These are phyloP conservation scores for Alloscopus bannaensis DNA, from an alignment of 2,888 invertebrate species.

Conservation along the genomic window DNA sequence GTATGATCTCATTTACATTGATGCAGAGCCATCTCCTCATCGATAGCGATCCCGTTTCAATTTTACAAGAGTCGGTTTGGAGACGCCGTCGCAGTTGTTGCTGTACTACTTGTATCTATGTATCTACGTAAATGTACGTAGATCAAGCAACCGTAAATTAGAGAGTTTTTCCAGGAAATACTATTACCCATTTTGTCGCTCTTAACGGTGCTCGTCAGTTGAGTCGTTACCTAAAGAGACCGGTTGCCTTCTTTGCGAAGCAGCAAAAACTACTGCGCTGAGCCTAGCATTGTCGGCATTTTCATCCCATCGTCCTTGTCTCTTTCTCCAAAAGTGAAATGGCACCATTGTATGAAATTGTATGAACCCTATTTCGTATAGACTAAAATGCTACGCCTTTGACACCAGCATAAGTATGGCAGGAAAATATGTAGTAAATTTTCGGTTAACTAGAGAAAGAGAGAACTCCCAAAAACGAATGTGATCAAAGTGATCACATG, in stretches of 20 bases:
- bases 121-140: too few species aligned
- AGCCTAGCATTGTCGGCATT: slow-evolving; percentile 19
- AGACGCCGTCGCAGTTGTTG: too few species aligned
- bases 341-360: not conserved
- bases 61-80: too few species aligned
- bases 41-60: too few species aligned
- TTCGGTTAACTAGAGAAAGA: slow-evolving; percentile 20
- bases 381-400: not conserved
- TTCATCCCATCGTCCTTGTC: too few species aligned
- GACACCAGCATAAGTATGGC: not conserved
- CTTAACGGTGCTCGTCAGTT: slow-evolving; percentile 4
- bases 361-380: not conserved
- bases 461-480: slow-evolving; percentile 24
- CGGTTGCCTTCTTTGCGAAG: slow-evolving; percentile 12
- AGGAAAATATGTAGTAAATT: slow-evolving; percentile 34
- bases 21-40: too few species aligned
- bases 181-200: not conserved
- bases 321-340: not conserved
- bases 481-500: slow-evolving; percentile 60
- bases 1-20: too few species aligned
- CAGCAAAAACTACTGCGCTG: slow-evolving; percentile 12
- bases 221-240: not conserved
- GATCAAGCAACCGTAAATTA: slow-evolving; percentile 27
- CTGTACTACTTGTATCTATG: too few species aligned
- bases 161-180: slow-evolving; percentile 10